Evolutionary conservation across 2,797 vertebrate genomes (phyloP).

Genomic region (Anguilla obscura): DNA sequence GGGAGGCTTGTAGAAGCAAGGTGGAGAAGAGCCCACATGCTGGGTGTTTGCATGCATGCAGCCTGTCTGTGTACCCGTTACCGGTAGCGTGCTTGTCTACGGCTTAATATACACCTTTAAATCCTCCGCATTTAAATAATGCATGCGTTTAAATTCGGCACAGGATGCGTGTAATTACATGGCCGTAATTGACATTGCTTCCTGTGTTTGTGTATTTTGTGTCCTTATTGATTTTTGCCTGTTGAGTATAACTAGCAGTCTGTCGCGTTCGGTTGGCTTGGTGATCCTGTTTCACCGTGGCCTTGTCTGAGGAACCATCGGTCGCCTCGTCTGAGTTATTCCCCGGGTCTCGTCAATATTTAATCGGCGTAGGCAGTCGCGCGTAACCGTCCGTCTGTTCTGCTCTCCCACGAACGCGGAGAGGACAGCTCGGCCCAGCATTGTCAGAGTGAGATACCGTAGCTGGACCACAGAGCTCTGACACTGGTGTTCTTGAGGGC

Average conservation of each 20-base stretch:
- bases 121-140: neutral
- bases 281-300: neutral
- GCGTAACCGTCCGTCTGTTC: neutral
- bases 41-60: neutral
- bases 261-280: neutral
- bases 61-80: neutral
- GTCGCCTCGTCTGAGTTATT: neutral
- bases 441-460: neutral
- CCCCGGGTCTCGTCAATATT: conserved; percentile 38
- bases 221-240: neutral
- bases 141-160: neutral
- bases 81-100: neutral
- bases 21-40: neutral
- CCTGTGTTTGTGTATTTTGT: neutral
- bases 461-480: neutral
- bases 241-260: neutral
- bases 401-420: neutral
- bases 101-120: neutral
- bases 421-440: neutral
- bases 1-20: neutral
- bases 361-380: conserved; percentile 15
- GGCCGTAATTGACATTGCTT: neutral
- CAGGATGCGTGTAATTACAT: neutral
- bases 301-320: neutral
- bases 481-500: too few species aligned